Conservation (phyloP, 2,888 invertebrate genomes). For the Drosophila anomelani region DNA sequence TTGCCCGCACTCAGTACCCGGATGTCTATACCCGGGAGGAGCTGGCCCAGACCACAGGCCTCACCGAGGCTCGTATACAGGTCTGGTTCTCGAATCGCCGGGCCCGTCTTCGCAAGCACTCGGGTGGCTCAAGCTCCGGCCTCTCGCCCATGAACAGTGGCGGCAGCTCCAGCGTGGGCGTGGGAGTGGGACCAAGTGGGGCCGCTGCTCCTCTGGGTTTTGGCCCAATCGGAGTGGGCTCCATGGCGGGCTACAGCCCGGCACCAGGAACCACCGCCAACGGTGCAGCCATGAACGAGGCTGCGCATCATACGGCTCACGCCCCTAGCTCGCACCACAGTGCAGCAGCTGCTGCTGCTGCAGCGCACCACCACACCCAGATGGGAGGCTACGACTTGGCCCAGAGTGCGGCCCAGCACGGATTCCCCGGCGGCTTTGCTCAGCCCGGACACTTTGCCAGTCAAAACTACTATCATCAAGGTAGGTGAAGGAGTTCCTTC, state of each 20-base stretch:
- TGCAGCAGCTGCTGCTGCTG: conserved; percentile 79
- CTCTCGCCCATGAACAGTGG: conserved; percentile 76
- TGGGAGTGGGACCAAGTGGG: conserved; percentile 51
- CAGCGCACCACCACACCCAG: conserved; percentile 82
- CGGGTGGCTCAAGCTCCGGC: conserved; percentile 81
- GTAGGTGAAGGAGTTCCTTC: conserved; percentile 53
- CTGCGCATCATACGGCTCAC: conserved; percentile 77
- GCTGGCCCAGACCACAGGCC: conserved; percentile 92
- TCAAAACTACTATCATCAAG: conserved; percentile 85
- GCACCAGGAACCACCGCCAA: conserved; percentile 81
- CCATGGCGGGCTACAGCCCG: conserved; percentile 84
- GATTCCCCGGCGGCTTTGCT: conserved; percentile 82
- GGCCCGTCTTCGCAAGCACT: conserved; percentile 95
- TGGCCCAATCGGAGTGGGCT: conserved; percentile 81
- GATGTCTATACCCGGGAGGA: conserved; percentile 98
- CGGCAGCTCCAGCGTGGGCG: conserved; percentile 47
- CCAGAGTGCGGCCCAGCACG: conserved; percentile 83
- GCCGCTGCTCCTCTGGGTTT: conserved; percentile 79
- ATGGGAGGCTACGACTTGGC: conserved; percentile 83
- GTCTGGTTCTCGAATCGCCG: conserved; percentile 99
- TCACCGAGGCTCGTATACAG: conserved; percentile 97
- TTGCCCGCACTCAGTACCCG: conserved; percentile 96
- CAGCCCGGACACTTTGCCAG: conserved; percentile 83
- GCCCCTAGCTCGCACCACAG: conserved; percentile 76
- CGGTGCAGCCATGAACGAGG: conserved; percentile 75